These are phyloP conservation scores for Bubalus kerabau DNA, from an alignment of 2,113 vertebrate genomes.

Conservation along the genomic window DNA sequence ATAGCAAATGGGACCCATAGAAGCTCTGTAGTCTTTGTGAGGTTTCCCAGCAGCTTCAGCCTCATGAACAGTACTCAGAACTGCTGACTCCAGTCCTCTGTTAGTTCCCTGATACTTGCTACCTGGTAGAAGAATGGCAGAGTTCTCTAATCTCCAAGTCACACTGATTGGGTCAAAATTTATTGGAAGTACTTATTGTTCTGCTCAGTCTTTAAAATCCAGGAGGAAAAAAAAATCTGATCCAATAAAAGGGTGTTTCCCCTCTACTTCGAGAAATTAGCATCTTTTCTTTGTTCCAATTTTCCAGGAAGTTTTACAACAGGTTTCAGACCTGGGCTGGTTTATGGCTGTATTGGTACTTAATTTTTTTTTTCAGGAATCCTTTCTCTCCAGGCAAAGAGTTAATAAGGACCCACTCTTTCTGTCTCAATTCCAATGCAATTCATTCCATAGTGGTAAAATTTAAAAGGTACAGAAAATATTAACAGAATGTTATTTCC, in stretches of 20 bases:
- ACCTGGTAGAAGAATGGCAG: conserved; percentile 2
- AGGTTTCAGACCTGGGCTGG: background rate
- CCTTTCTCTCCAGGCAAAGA: conserved; percentile 23
- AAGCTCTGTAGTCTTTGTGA: background rate
- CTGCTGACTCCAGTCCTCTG: background rate
- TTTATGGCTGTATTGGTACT: conserved; percentile 34
- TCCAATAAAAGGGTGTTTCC: background rate
- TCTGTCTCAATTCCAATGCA: background rate
- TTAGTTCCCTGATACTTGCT: background rate
- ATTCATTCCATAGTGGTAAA: background rate
- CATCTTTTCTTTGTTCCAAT: conserved; percentile 36
- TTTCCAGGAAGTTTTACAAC: conserved; percentile 41
- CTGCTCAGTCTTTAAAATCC: conserved; percentile 46
- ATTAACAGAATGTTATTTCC: background rate
- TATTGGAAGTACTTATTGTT: conserved; percentile 38
- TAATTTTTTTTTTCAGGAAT: conserved; percentile 42
- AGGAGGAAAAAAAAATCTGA: conserved; percentile 38
- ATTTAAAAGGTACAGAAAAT: conserved; percentile 3
- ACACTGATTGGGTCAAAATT: conserved; percentile 30
- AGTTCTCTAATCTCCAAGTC: background rate
- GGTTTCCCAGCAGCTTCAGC: background rate
- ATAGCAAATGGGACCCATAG: background rate
- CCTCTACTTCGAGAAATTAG: conserved; percentile 15
- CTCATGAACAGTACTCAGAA: background rate
- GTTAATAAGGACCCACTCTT: background rate